phyloP scores from a whole-genome alignment of 1,140 invertebrate genomes.

The Antheraea mylitta region DNA sequence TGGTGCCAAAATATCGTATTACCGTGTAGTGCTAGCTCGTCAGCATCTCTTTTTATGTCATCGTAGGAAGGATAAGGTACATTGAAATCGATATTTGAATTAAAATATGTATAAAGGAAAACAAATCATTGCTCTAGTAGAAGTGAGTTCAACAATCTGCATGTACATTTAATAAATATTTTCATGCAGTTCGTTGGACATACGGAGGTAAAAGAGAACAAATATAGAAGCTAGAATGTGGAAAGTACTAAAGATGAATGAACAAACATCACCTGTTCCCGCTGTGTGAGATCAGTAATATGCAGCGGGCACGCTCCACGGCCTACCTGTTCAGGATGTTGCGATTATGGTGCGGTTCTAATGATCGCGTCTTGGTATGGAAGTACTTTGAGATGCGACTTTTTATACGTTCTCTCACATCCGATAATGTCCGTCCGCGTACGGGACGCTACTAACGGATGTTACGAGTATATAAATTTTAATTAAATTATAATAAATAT shows the following conservation, averaged over 20 bases:
- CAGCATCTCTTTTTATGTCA: no score
- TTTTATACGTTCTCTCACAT: constrained; percentile 60
- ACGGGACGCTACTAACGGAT: constrained; percentile 68
- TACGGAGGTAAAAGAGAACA: not conserved
- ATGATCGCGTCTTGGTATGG: constrained; percentile 68
- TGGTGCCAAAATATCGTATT: no score
- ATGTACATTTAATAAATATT: not conserved
- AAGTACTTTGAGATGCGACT: constrained; percentile 52
- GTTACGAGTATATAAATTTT: constrained; percentile 41
- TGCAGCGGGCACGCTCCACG: constrained; percentile 59
- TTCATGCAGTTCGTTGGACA: not conserved
- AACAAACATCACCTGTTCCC: constrained; percentile 43
- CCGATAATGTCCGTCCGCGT: constrained; percentile 46
- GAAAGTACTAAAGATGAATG: constrained; percentile 55
- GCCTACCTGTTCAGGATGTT: constrained; percentile 72
- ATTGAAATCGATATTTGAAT: no score
- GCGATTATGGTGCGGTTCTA: constrained; percentile 71
- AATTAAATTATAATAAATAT: constrained; percentile 38
- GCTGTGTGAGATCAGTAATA: constrained; percentile 28
- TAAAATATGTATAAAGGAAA: no score
- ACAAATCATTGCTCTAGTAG: no score
- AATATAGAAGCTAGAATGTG: not conserved
- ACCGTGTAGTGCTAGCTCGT: no score
- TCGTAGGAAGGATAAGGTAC: no score
- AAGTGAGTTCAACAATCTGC: not conserved